Percentiles rank a stretch among this genome's conserved stretches.
Evolutionary conservation across 2,888 invertebrate genomes (phyloP).

Genomic region (Drosophila vallismaia): DNA sequence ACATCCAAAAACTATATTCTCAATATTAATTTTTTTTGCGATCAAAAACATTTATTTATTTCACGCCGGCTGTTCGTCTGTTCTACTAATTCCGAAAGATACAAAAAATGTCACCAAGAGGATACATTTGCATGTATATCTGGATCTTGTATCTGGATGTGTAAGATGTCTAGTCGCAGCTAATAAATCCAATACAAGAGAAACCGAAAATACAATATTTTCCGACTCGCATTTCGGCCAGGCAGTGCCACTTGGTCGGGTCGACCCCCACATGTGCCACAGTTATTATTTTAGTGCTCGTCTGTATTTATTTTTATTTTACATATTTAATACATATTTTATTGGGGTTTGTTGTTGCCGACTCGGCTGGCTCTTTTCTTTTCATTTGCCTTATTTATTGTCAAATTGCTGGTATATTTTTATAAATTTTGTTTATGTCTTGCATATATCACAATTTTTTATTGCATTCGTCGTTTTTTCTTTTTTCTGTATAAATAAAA

Average conservation of each 20-base stretch:
- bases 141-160: conserved; percentile 30
- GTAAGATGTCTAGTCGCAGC: conserved; percentile 65
- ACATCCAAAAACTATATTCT: neutral
- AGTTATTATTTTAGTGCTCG: conserved; percentile 43
- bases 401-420: conserved; percentile 58
- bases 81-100: conserved; percentile 46
- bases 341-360: conserved; percentile 31
- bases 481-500: conserved; percentile 7
- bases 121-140: conserved; percentile 19
- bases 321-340: conserved; percentile 60
- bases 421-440: conserved; percentile 59
- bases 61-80: conserved; percentile 32
- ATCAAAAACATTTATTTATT: conserved; percentile 40
- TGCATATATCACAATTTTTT: conserved; percentile 59
- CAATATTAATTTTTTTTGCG: neutral
- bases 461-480: conserved; percentile 43
- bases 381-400: conserved; percentile 55
- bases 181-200: conserved; percentile 62
- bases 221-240: conserved; percentile 19
- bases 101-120: conserved; percentile 61
- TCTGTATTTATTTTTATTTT: conserved; percentile 50
- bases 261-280: conserved; percentile 57
- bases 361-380: conserved; percentile 15
- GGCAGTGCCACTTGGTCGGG: conserved; percentile 44
- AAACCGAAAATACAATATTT: conserved; percentile 43